These are phyloP conservation scores for Cataglyphis hispanica DNA, from an alignment of 1,140 invertebrate species.

Conservation along the genomic window DNA sequence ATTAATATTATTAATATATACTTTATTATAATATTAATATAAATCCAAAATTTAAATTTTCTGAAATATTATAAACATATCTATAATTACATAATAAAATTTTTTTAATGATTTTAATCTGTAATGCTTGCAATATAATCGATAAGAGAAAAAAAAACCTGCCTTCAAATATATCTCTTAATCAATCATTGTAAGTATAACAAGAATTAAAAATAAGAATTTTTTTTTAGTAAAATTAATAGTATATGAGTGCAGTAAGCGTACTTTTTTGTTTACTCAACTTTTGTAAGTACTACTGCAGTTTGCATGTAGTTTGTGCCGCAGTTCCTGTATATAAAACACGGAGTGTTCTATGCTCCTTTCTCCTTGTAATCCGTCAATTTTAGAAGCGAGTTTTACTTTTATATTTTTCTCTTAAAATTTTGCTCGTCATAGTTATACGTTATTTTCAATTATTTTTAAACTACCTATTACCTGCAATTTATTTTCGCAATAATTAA, in stretches of 20 bases:
- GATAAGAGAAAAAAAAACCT: neutral
- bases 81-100: neutral
- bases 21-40: neutral
- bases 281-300: slow-evolving; percentile 18
- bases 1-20: neutral
- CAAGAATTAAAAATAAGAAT: neutral
- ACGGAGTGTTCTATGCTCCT: neutral
- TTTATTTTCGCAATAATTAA: slow-evolving; percentile 5
- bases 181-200: neutral
- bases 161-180: neutral
- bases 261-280: slow-evolving; percentile 33
- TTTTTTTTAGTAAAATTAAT: slow-evolving; percentile 6
- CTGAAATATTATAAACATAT: slow-evolving; percentile 4
- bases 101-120: neutral
- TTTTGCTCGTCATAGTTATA: slow-evolving; percentile 21
- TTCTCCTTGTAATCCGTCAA: slow-evolving; percentile 24
- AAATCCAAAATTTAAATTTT: neutral
- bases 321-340: slow-evolving; percentile 24
- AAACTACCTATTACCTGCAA: neutral
- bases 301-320: slow-evolving; percentile 13
- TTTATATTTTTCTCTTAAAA: slow-evolving; percentile 41
- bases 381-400: slow-evolving; percentile 21
- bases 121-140: neutral
- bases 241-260: neutral
- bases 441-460: slow-evolving; percentile 25